phyloP scores from a whole-genome alignment of 1,140 invertebrate species.

The Pararge aegeria region DNA sequence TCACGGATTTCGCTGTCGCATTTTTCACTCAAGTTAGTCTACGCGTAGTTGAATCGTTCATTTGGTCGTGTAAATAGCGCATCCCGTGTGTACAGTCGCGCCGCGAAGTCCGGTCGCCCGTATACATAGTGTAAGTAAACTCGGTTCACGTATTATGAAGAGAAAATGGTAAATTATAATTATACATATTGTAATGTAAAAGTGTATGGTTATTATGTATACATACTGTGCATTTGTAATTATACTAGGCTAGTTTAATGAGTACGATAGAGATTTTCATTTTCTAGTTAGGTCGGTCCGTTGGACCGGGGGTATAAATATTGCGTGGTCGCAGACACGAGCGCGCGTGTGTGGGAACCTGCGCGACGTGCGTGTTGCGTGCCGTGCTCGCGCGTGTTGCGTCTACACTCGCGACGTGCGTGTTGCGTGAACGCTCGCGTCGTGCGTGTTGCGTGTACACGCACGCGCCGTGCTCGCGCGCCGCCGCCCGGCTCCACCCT shows the following conservation, averaged over 20 bases:
- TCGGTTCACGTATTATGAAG: slow-evolving; percentile 30
- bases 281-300: slow-evolving; percentile 55
- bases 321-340: slow-evolving; percentile 34
- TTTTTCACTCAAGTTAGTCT: slow-evolving; percentile 35
- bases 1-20: slow-evolving; percentile 35
- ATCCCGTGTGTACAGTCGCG: slow-evolving; percentile 25
- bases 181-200: slow-evolving; percentile 72
- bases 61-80: slow-evolving; percentile 46
- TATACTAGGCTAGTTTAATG: slow-evolving; percentile 67
- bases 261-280: slow-evolving; percentile 66
- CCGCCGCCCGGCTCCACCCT: slow-evolving; percentile 30
- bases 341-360: too few relatives aligned
- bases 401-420: too few relatives aligned
- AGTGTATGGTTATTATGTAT: slow-evolving; percentile 70
- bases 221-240: slow-evolving; percentile 76
- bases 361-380: too few relatives aligned
- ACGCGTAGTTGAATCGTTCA: slow-evolving; percentile 51
- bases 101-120: slow-evolving; percentile 20
- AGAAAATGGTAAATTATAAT: slow-evolving; percentile 53
- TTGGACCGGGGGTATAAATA: slow-evolving; percentile 41
- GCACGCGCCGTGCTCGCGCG: slow-evolving; percentile 22
- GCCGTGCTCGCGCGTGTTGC: too few relatives aligned
- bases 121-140: slow-evolving; percentile 56
- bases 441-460: slow-evolving; percentile 18
- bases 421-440: too few relatives aligned